phyloP scores from a whole-genome alignment of 2,888 invertebrate genomes.

The Hedychridium roseum region DNA sequence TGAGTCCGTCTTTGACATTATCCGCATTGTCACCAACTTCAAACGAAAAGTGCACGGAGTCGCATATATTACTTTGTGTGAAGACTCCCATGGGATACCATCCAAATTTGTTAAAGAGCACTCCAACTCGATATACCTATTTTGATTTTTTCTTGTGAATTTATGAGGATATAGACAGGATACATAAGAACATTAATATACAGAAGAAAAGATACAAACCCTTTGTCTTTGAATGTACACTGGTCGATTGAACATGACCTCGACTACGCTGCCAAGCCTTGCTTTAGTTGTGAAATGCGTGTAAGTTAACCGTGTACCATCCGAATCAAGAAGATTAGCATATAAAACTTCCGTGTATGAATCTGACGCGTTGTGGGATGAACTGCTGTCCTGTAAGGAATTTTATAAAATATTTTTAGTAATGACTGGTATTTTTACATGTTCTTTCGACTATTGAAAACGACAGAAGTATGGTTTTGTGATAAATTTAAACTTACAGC shows the following conservation, averaged over 20 bases:
- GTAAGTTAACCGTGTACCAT: slow-evolving; percentile 81
- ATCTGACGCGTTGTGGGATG: no score
- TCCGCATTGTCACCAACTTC: slow-evolving; percentile 77
- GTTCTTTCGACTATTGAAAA: no score
- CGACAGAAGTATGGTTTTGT: no score
- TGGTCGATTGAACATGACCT: slow-evolving; percentile 82
- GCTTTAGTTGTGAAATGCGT: slow-evolving; percentile 83
- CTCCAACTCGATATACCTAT: slow-evolving; percentile 81
- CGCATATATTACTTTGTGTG: slow-evolving; percentile 72
- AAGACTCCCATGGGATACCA: slow-evolving; percentile 84
- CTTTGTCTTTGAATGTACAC: slow-evolving; percentile 80
- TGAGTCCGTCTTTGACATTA: slow-evolving; percentile 78
- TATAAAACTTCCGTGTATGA: slow-evolving; percentile 82
- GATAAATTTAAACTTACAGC: slow-evolving; percentile 40
- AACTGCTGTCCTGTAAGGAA: no score
- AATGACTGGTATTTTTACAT: no score
- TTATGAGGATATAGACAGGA: no score
- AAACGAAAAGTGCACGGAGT: slow-evolving; percentile 79
- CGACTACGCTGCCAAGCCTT: slow-evolving; percentile 76
- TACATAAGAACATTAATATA: no score
- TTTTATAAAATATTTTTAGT: no score
- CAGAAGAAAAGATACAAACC: slow-evolving; percentile 64
- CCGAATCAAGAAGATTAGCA: slow-evolving; percentile 81
- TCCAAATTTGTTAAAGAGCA: slow-evolving; percentile 83
- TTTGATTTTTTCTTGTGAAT: no score